Conservation (phyloP, 2,797 vertebrate species). For the Alectoris magna region DNA sequence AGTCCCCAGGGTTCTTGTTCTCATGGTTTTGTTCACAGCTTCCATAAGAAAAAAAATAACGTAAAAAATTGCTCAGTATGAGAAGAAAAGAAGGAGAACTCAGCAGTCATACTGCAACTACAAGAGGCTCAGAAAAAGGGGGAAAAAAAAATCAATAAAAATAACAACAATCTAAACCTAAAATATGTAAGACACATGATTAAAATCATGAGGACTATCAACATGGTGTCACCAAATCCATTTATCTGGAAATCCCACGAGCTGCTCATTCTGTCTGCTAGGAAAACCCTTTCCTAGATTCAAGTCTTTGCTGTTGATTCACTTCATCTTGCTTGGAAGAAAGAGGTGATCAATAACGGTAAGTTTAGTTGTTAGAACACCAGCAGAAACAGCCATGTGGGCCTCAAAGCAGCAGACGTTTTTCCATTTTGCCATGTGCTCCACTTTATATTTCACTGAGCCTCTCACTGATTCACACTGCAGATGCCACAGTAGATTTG, state of each 20-base stretch:
- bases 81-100: conserved; percentile 17
- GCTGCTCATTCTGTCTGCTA: background rate
- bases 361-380: background rate
- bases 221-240: rapidly evolving
- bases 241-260: background rate
- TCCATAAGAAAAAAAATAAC: background rate
- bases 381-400: background rate
- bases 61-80: background rate
- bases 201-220: conserved; percentile 12
- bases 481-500: background rate
- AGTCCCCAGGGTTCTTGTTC: background rate
- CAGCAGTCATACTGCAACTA: background rate
- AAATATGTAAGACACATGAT: background rate
- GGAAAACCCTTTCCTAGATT: background rate
- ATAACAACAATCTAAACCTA: too few relatives aligned
- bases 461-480: background rate
- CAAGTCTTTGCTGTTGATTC: background rate
- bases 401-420: background rate
- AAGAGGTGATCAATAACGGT: background rate
- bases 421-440: background rate
- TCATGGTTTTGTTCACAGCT: background rate
- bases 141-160: too few relatives aligned
- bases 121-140: background rate
- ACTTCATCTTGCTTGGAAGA: background rate
- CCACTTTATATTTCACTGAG: too few relatives aligned